Conservation (phyloP, 2,113 vertebrate genomes). For the Apeltes quadracus region DNA sequence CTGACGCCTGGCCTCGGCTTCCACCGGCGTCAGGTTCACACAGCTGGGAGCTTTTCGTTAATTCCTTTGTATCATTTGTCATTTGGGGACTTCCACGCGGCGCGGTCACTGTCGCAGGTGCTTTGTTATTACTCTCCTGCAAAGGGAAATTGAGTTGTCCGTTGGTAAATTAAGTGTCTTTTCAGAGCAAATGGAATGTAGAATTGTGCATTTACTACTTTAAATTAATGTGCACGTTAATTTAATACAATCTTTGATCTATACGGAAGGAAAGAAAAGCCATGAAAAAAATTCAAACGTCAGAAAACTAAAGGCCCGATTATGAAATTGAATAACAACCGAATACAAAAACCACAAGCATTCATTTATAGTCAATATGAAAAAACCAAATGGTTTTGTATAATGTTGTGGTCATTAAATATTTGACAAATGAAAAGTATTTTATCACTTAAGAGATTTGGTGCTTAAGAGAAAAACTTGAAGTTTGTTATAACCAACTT, state of each 20-base stretch:
- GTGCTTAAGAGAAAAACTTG: not conserved
- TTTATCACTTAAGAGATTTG: not conserved
- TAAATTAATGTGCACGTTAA: not conserved
- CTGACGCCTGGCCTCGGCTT: not conserved
- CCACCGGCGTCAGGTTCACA: slow-evolving; percentile 6
- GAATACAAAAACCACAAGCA: not conserved
- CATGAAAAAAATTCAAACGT: not conserved
- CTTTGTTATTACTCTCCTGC: slow-evolving; percentile 61
- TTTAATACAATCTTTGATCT: not conserved
- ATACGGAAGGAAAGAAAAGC: not conserved
- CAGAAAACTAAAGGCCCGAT: not conserved
- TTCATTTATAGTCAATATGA: not conserved
- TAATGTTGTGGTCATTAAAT: not conserved
- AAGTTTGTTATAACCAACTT: not conserved
- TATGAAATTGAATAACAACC: not conserved
- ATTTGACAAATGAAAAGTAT: not conserved
- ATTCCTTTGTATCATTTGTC: slow-evolving; percentile 10
- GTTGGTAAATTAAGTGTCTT: not conserved
- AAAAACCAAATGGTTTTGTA: not conserved
- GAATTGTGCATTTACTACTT: not conserved
- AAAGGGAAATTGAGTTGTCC: slow-evolving; percentile 1
- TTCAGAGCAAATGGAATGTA: not conserved
- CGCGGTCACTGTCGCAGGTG: slow-evolving; percentile 6
- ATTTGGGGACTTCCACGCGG: not conserved
- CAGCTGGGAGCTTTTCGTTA: not conserved